Base-by-base conservation (phyloP, 1,140 invertebrate genomes). In the Drosophila saltans region DNA sequence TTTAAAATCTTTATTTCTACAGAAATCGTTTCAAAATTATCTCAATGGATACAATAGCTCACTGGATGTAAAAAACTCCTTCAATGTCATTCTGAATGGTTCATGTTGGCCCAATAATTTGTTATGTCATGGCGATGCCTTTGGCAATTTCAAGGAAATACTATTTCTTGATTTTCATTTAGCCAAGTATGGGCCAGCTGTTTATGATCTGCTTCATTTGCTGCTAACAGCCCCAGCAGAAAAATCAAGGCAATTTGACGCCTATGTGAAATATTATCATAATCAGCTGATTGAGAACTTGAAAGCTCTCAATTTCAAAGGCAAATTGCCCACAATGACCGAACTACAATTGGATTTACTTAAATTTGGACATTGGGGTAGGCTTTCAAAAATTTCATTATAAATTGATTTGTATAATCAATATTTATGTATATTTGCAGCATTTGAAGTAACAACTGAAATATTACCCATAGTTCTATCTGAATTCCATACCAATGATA, bases 281-380 rank as follows among this genome's bases (percentile, higher is more conserved):
- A 73, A 84, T 41, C 68, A 84, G 16, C 63, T 88, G 39, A n/a
- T 52, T 6, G 56, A 8, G 6, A 68, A 84, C 16, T 30, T 88
- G 1, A 40, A 21, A 9, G 21, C 84, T 0, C 26, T 88, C 0
- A 71, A 81, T 5, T 90, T 45, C 33, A 24, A 52, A 11, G 77
- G 70, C 7, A 84, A 58, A n/a, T 48, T 78, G 16, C 85, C 85
- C 4, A 84, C 66, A 9, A 69, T 88, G 6, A 90, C 80, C 7
- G 85, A 89, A 10, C 28, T 90, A 7, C 81, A 89, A 30, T n/a
- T 84, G 45, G 81, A 89, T 40, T 45, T 88, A 24, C 67, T 90
- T 1, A 73, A 73, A 16, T 73, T 56, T 36, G 77, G 80, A 2
- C 57, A 78, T 64, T 84, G 71, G 72, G 77, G 84, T 88, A 78